A percentile compares a stretch with the other conserved stretches of the same genome.
These are phyloP conservation scores for Gorsachius goisagi DNA, from an alignment of 2,113 vertebrate species.

Conservation along the genomic window DNA sequence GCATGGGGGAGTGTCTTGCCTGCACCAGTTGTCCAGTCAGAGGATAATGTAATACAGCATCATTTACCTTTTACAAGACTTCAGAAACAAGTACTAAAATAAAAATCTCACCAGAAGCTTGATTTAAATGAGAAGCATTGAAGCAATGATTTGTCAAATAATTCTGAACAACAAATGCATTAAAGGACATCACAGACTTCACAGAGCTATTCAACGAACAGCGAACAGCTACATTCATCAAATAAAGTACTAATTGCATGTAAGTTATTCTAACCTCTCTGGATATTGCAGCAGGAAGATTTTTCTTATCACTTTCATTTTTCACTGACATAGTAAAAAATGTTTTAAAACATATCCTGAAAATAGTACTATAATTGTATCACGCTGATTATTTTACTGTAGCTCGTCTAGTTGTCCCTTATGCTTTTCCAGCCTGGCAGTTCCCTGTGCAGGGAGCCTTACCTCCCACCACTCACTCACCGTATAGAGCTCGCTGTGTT, in stretches of 20 bases:
- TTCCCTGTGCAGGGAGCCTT: not conserved
- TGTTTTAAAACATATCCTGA: not conserved
- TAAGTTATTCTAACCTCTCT: not conserved
- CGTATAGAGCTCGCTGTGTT: not conserved
- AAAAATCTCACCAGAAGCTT: not conserved
- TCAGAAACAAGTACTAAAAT: not conserved
- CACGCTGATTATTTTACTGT: not conserved
- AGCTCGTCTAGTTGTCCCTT: not conserved
- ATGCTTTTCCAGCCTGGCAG: not conserved
- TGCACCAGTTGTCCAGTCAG: not conserved
- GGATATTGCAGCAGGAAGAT: not conserved
- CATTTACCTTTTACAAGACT: not conserved
- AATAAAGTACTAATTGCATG: not conserved
- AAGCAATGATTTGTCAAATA: not conserved
- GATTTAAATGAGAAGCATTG: not conserved
- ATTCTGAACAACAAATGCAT: not conserved
- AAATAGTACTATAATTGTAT: not conserved
- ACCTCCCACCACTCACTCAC: not conserved
- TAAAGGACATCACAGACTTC: not conserved
- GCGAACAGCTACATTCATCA: not conserved
- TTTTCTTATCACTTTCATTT: not conserved
- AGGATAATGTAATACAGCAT: not conserved
- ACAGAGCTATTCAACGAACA: not conserved
- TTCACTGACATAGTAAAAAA: not conserved
- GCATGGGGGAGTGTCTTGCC: not conserved